Base-by-base conservation (phyloP, 2,888 invertebrate species). In the Mantis religiosa region DNA sequence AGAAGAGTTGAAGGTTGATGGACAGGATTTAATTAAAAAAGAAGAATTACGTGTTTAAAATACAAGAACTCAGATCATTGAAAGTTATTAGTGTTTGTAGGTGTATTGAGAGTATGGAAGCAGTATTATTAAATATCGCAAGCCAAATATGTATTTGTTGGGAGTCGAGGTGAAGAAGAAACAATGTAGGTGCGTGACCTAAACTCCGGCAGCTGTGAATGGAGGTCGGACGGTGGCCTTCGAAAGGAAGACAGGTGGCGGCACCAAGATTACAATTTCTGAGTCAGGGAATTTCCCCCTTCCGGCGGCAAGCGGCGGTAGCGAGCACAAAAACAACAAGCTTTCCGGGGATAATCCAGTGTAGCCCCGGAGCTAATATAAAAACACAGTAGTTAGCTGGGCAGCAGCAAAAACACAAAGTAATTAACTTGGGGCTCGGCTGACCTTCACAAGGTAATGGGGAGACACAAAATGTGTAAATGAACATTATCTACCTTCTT, bases 401-500 rank as follows among this genome's bases (percentile, higher is more conserved):
- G 54, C 54, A 71, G 54, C 54, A 71, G 54, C 54, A 71, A 71
- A 71, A 71, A 71, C 54, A 20, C 20, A 71, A 20, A 20, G 54
- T 71, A 71, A 71, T 71, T 71, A 71, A 25, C 41, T 1, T 41
- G 30, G 30, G 3, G 2, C 30, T n/a, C 30, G 30, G 41, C 41
- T 41, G 12, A 41, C 41, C 41, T 41, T 41, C 41, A 41, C 6
- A 41, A 41, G 41, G 41, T 41, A 9, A 41, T 41, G 41, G 12
- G 9, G 3, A 41, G 1, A 12, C 12, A 1, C 0, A 0, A 12
- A 0, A 41, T 1, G n/a, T n/a, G n/a, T n/a, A n/a, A n/a, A n/a
- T n/a, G n/a, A n/a, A n/a, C n/a, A n/a, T n/a, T n/a, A n/a, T n/a
- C n/a, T n/a, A n/a, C n/a, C n/a, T n/a, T n/a, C n/a, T n/a, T n/a